Evolutionary conservation across 1,140 invertebrate genomes (phyloP).

Genomic region (Neomicropteryx cornuta): DNA sequence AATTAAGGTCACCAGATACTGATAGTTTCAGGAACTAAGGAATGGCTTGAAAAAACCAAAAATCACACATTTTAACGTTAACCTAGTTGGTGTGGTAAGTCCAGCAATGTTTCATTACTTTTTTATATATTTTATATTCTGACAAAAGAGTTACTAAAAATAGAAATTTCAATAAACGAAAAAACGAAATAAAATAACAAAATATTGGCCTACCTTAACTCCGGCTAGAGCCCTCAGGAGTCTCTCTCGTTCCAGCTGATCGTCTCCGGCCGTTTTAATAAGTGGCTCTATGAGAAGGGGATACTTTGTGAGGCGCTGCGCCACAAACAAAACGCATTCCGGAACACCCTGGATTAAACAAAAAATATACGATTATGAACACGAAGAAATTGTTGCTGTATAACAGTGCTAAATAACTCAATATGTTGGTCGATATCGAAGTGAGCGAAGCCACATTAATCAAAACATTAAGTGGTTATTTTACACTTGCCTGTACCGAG

Average conservation of each 20-base stretch:
- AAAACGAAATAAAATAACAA: not conserved
- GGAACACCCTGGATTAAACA: conserved; percentile 64
- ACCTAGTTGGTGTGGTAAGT: too few species aligned
- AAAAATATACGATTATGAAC: too few species aligned
- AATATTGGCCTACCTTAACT: conserved; percentile 46
- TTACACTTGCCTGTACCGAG: too few species aligned
- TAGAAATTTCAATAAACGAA: conserved; percentile 1
- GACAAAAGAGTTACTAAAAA: not conserved
- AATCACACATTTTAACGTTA: too few species aligned
- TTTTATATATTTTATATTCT: conserved; percentile 4
- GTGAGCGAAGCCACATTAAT: too few species aligned
- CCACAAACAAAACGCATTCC: conserved; percentile 90
- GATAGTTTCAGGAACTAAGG: too few species aligned
- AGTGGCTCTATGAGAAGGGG: conserved; percentile 85
- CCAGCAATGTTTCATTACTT: too few species aligned
- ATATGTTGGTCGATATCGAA: too few species aligned
- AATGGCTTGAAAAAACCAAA: too few species aligned
- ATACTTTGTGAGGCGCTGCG: conserved; percentile 90
- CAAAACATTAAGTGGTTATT: too few species aligned
- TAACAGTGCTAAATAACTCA: too few species aligned
- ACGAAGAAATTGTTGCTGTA: too few species aligned
- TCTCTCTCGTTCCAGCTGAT: conserved; percentile 59
- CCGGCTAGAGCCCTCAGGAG: conserved; percentile 61
- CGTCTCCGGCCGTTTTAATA: conserved; percentile 79
- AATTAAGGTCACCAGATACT: conserved; percentile 3